Evolutionary conservation across 2,888 invertebrate genomes (phyloP).

Genomic region (Morpho achilles): DNA sequence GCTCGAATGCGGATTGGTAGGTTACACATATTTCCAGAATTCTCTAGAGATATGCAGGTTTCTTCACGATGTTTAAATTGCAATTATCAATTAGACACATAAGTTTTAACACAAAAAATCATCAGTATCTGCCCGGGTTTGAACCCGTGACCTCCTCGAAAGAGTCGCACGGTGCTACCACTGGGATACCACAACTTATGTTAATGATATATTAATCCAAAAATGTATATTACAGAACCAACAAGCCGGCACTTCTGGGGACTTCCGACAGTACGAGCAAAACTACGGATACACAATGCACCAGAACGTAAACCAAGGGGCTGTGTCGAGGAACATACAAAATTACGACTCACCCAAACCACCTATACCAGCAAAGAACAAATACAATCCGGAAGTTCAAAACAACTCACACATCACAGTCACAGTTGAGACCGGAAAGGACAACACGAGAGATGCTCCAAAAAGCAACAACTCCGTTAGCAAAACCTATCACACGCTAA

Average conservation of each 20-base stretch:
- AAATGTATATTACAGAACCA: conserved; percentile 57
- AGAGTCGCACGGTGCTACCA: too few relatives aligned
- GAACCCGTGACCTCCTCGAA: too few relatives aligned
- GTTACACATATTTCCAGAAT: too few relatives aligned
- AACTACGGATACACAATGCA: conserved; percentile 75
- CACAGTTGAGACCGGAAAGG: conserved; percentile 80
- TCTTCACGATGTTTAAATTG: too few relatives aligned
- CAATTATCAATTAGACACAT: too few relatives aligned
- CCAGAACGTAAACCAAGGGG: conserved; percentile 54
- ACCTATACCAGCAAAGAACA: conserved; percentile 71
- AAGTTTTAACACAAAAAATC: too few relatives aligned
- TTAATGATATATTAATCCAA: too few relatives aligned
- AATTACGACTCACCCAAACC: conserved; percentile 69
- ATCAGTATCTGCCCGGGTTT: too few relatives aligned
- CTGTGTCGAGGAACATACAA: conserved; percentile 59
- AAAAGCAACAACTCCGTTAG: conserved; percentile 83
- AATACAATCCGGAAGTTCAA: conserved; percentile 57
- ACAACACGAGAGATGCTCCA: conserved; percentile 75
- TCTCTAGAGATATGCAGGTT: too few relatives aligned
- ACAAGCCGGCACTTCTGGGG: conserved; percentile 72
- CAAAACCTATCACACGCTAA: conserved; percentile 89
- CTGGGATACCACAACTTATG: too few relatives aligned
- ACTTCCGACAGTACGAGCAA: conserved; percentile 73
- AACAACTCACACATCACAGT: conserved; percentile 76
- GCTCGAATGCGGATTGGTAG: too few relatives aligned